A percentile compares a stretch with the other conserved stretches of the same genome.
These are phyloP conservation scores for Graptemys geographica DNA, from an alignment of 2,797 vertebrate genomes.

Conservation along the genomic window DNA sequence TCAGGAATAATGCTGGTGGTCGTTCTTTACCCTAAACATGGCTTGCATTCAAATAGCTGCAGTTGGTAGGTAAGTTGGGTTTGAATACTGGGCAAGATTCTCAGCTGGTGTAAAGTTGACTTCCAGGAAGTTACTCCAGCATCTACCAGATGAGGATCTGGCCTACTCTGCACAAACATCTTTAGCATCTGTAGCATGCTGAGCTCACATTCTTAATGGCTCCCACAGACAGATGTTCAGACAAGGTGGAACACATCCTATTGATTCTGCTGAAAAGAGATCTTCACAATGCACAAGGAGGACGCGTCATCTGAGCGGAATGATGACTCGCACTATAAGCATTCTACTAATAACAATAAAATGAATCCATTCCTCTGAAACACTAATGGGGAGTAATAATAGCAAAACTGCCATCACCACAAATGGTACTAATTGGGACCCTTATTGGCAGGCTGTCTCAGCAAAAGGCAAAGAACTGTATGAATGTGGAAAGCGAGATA, in stretches of 20 bases:
- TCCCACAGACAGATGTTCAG: background rate
- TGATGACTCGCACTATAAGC: conserved; percentile 3
- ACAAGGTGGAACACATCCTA: conserved; percentile 20
- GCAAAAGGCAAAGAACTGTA: background rate
- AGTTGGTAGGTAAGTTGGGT: background rate
- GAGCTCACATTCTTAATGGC: background rate
- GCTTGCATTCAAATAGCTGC: conserved; percentile 54
- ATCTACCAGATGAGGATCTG: conserved; percentile 9
- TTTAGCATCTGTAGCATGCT: background rate
- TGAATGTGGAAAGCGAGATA: background rate
- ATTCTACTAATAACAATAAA: conserved; percentile 57
- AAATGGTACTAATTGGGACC: background rate
- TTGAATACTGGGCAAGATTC: conserved; percentile 38
- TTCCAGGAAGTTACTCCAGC: conserved; percentile 8
- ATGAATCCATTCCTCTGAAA: background rate
- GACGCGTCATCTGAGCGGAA: background rate
- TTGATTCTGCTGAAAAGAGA: background rate
- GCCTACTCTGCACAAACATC: background rate
- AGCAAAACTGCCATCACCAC: background rate
- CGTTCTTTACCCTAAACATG: conserved; percentile 58
- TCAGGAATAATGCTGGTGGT: conserved; percentile 35
- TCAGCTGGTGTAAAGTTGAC: conserved; percentile 61
- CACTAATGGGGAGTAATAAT: background rate
- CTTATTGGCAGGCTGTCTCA: background rate
- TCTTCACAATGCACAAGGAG: background rate